Percentiles rank a stretch among this genome's conserved stretches.
These are phyloP conservation scores for Achroia grisella DNA, from an alignment of 1,140 invertebrate species.

Conservation along the genomic window DNA sequence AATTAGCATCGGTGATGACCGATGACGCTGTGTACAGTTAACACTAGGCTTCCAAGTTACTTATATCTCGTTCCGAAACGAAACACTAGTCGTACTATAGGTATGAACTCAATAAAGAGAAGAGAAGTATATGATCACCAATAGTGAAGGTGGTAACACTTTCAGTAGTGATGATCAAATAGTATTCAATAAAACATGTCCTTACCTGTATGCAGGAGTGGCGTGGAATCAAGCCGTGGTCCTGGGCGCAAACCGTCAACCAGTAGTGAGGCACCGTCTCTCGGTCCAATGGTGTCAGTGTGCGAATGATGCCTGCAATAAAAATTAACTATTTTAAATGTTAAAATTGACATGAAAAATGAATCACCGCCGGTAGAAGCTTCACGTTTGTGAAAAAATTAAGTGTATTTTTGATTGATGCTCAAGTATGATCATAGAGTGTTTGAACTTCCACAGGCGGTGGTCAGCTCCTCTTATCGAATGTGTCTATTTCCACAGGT, in stretches of 20 bases:
- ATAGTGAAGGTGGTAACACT: too few species aligned
- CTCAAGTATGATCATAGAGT: not conserved
- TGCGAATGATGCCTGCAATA: constrained; percentile 85
- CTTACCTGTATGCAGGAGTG: constrained; percentile 85
- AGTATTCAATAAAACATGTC: not conserved
- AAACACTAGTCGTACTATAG: too few species aligned
- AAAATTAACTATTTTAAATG: not conserved
- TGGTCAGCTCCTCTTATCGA: too few species aligned
- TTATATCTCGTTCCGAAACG: too few species aligned
- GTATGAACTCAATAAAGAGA: too few species aligned
- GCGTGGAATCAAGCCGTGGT: constrained; percentile 90
- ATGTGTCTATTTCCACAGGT: too few species aligned
- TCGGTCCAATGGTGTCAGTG: constrained; percentile 87
- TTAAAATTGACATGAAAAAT: not conserved
- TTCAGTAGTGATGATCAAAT: too few species aligned
- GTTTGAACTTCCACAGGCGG: too few species aligned
- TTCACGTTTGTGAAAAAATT: not conserved
- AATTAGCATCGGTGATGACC: too few species aligned
- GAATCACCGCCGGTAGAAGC: not conserved
- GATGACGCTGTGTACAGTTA: too few species aligned
- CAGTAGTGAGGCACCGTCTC: constrained; percentile 92
- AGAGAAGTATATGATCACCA: too few species aligned
- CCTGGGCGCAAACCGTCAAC: constrained; percentile 94
- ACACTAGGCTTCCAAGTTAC: too few species aligned
- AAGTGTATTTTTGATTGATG: not conserved